phyloP scores from a whole-genome alignment of 2,113 vertebrate species.

The Labeo catla region DNA sequence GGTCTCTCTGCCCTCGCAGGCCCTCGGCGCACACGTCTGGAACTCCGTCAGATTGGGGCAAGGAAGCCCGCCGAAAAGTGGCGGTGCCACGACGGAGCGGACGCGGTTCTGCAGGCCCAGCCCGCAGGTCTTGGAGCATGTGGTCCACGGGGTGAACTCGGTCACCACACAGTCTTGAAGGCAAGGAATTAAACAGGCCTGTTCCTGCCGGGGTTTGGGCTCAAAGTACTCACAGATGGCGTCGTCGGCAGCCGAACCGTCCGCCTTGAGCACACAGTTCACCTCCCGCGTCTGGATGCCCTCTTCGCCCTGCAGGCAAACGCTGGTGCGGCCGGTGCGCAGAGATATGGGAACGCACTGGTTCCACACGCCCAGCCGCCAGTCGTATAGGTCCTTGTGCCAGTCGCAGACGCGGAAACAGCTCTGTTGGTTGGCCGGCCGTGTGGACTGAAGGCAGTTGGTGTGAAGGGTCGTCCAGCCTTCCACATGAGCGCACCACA shows the following conservation, averaged over 20 bases:
- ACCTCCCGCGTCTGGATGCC: constrained; percentile 92
- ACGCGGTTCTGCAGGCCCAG: constrained; percentile 88
- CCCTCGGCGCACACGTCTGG: constrained; percentile 83
- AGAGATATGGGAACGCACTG: constrained; percentile 84
- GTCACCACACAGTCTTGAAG: constrained; percentile 91
- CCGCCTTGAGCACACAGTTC: constrained; percentile 83
- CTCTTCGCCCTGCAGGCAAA: constrained; percentile 86
- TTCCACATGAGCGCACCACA: constrained; percentile 95
- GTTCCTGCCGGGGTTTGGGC: constrained; percentile 90
- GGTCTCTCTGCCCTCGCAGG: constrained; percentile 81
- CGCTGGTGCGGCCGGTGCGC: constrained; percentile 68
- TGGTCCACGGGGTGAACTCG: constrained; percentile 89
- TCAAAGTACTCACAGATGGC: constrained; percentile 97
- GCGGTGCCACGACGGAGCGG: constrained; percentile 85
- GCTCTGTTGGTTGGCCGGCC: constrained; percentile 90
- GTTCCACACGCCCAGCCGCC: constrained; percentile 89
- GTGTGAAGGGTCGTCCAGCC: constrained; percentile 94
- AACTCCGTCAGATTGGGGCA: constrained; percentile 96
- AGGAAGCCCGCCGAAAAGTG: constrained; percentile 83
- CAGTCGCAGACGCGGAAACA: constrained; percentile 96
- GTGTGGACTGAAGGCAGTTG: constrained; percentile 86
- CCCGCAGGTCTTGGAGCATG: constrained; percentile 92
- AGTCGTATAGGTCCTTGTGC: constrained; percentile 95
- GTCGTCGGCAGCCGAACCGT: constrained; percentile 81
- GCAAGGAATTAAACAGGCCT: constrained; percentile 95